These are phyloP conservation scores for Drosophila paulistorum DNA, from an alignment of 1,140 invertebrate genomes.

Conservation along the genomic window DNA sequence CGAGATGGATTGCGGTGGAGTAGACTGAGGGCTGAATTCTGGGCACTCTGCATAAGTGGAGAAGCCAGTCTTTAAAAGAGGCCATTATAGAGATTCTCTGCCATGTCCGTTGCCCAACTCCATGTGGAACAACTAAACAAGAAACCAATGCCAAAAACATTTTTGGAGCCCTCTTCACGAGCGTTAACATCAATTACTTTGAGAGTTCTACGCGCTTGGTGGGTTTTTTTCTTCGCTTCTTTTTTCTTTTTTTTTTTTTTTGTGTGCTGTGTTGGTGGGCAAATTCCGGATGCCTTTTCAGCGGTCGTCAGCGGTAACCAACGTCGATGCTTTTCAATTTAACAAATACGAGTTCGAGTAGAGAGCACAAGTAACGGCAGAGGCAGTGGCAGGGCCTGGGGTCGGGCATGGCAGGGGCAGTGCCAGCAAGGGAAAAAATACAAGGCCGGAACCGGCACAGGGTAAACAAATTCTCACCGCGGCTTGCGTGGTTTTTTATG, in stretches of 20 bases:
- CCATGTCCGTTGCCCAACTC: not conserved
- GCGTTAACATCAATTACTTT: slow-evolving; percentile 75
- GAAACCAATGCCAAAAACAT: slow-evolving; percentile 38
- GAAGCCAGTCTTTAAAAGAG: slow-evolving; percentile 26
- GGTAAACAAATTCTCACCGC: slow-evolving; percentile 50
- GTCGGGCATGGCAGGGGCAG: too few species aligned
- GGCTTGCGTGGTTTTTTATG: slow-evolving; percentile 52
- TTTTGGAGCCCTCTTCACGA: slow-evolving; percentile 28
- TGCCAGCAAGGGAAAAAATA: not conserved
- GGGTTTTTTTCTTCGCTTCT: slow-evolving; percentile 8
- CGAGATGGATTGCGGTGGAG: too few species aligned
- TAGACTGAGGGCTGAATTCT: too few species aligned
- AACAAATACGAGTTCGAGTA: slow-evolving; percentile 64
- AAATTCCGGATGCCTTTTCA: slow-evolving; percentile 48
- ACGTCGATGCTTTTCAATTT: slow-evolving; percentile 66
- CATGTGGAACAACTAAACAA: slow-evolving; percentile 25
- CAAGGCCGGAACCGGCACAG: slow-evolving; percentile 19
- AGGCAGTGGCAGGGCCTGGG: not conserved
- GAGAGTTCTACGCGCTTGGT: slow-evolving; percentile 50
- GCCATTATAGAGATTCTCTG: slow-evolving; percentile 1
- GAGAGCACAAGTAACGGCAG: slow-evolving; percentile 9
- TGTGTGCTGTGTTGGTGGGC: not conserved
- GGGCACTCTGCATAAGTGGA: slow-evolving; percentile 2
- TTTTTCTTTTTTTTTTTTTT: not conserved
- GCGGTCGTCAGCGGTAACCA: slow-evolving; percentile 43